Evolutionary conservation across 2,797 vertebrate genomes (phyloP), one percentile per base, ranked within the genome.

Genomic region (Tarsius wallacei): DNA sequence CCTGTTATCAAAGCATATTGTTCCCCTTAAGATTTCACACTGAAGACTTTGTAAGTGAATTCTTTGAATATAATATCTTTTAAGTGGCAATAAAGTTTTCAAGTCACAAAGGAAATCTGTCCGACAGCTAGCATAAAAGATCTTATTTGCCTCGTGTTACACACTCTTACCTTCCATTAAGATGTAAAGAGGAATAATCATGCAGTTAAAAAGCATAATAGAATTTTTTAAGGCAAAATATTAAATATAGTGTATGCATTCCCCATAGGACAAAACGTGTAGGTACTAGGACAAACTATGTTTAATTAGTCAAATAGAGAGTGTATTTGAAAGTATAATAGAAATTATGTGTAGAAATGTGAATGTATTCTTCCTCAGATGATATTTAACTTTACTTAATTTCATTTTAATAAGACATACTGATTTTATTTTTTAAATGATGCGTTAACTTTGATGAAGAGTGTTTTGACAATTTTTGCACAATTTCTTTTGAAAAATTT

Each of bases 131-230:
- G 92, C 93, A 96, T 94, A 97, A 96, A 89, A 96, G 73, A 47
- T 97, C 91, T 81, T 70, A 84, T 96, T 93, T 97, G 96, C 81
- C 96, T 93, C 87, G 98, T 93, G 70, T 59, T 95, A 87, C 84
- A 97, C 88, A 93, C 94, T 97, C 90, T 98, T 97, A 96, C 93
- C 94, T 93, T 24, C 90, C 80, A 97, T 98, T 98, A 98, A 94
- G 91, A 97, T 98, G 91, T 96, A 95, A 63, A 13, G 76, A 94
- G 36, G 91, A 97, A 97, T 96, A 95, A 93, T 91, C 93, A 95
- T 96, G 87, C 70, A 95, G 9, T 0, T 57, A 91, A 93, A 89
- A 94, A 96, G 68, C 71, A 97, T 49, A 94, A 87, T 86, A 97
- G 81, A 94, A 91, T 93, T 97, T 93, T 42, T 93, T 87, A 97